Percentiles rank a stretch among this genome's conserved stretches.
phyloP scores from a whole-genome alignment of 2,888 invertebrate genomes.

The Ecliptopera silaceata region DNA sequence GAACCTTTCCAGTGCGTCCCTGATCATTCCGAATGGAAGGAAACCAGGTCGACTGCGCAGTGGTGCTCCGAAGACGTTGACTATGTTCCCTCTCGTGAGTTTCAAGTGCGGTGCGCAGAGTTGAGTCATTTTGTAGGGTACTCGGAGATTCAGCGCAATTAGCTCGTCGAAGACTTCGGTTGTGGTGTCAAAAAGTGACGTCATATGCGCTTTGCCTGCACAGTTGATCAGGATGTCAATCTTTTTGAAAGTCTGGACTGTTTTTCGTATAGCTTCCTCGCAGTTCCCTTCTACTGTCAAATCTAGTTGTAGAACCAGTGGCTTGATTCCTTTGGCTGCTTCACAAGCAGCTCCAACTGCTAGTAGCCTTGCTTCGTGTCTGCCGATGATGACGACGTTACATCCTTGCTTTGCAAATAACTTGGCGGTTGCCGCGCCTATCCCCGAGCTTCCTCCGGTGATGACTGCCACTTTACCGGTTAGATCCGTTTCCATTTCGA shows the following conservation, averaged over 20 bases:
- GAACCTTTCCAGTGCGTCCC: slow-evolving; percentile 58
- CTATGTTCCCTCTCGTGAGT: slow-evolving; percentile 57
- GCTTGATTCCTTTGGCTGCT: slow-evolving; percentile 44
- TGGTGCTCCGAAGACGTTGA: slow-evolving; percentile 58
- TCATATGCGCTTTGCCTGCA: slow-evolving; percentile 54
- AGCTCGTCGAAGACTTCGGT: slow-evolving; percentile 62
- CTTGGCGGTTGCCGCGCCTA: slow-evolving; percentile 62
- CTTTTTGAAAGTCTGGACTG: slow-evolving; percentile 49
- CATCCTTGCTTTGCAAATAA: slow-evolving; percentile 57
- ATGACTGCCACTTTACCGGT: slow-evolving; percentile 59
- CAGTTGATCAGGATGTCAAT: slow-evolving; percentile 62
- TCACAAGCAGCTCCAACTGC: slow-evolving; percentile 52
- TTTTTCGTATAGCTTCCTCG: slow-evolving; percentile 55
- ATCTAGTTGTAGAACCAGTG: slow-evolving; percentile 55
- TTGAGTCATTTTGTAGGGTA: slow-evolving; percentile 60
- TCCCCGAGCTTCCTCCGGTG: slow-evolving; percentile 65
- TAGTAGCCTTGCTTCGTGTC: slow-evolving; percentile 52
- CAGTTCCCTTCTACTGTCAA: slow-evolving; percentile 53
- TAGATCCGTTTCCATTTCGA: slow-evolving; percentile 46
- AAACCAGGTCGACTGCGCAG: slow-evolving; percentile 57
- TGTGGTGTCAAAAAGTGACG: slow-evolving; percentile 56
- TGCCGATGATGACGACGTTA: slow-evolving; percentile 53
- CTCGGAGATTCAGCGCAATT: slow-evolving; percentile 55
- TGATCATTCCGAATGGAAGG: slow-evolving; percentile 53
- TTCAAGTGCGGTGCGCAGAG: slow-evolving; percentile 55